Conservation (phyloP, 1,140 invertebrate genomes). For the Drosophila orosa region DNA sequence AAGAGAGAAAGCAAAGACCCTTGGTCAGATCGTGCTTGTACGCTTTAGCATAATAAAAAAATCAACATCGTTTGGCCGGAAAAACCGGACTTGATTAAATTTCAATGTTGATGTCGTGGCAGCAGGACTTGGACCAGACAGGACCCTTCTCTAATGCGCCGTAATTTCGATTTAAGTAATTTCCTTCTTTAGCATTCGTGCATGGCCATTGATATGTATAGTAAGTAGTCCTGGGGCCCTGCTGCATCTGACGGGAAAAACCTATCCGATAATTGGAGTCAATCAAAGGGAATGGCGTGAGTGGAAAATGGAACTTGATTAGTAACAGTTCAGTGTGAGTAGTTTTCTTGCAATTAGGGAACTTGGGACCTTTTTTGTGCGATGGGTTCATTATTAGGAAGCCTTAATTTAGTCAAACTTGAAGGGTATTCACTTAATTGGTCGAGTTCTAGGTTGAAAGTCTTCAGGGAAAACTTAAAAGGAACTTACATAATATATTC, state of each 20-base stretch:
- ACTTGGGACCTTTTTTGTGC: not conserved
- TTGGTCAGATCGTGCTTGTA: slow-evolving; percentile 75
- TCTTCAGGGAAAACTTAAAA: not conserved
- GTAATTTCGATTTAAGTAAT: slow-evolving; percentile 79
- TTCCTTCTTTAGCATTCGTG: slow-evolving; percentile 68
- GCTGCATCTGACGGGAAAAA: slow-evolving; percentile 12
- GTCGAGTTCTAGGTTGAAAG: not conserved
- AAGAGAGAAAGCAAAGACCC: slow-evolving; percentile 34
- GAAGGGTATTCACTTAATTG: not conserved
- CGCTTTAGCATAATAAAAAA: slow-evolving; percentile 82
- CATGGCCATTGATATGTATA: slow-evolving; percentile 27
- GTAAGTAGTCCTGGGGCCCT: slow-evolving; percentile 13
- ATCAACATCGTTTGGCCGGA: slow-evolving; percentile 61
- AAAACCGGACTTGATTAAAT: slow-evolving; percentile 81
- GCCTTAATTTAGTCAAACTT: slow-evolving; percentile 7
- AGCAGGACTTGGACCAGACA: slow-evolving; percentile 25
- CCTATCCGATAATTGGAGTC: slow-evolving; percentile 69
- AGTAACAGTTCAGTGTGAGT: slow-evolving; percentile 23
- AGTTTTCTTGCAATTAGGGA: slow-evolving; percentile 24
- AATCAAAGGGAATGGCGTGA: slow-evolving; percentile 55
- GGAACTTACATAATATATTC: not conserved
- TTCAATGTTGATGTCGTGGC: slow-evolving; percentile 64
- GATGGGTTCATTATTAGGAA: not conserved
- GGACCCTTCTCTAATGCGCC: slow-evolving; percentile 64
- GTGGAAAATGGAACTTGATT: slow-evolving; percentile 35